Conservation (phyloP, 1,140 invertebrate genomes). For the Homarus americanus region DNA sequence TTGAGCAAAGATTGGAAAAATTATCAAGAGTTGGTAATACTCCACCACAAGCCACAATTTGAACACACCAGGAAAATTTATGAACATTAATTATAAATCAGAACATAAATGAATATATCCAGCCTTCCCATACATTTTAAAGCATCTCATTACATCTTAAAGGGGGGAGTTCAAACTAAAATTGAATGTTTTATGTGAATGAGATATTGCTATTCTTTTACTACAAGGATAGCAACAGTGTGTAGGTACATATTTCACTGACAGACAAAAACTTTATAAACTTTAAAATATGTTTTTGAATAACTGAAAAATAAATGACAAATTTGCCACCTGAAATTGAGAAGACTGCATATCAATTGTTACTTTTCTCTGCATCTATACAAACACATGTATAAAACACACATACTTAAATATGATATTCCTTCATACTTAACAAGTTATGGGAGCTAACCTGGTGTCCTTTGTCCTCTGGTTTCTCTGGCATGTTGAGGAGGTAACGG, state of each 20-base stretch:
- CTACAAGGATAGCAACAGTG: too few species aligned
- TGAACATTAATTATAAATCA: neutral
- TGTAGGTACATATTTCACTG: too few species aligned
- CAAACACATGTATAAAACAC: neutral
- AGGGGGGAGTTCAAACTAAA: too few species aligned
- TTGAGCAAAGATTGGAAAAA: neutral
- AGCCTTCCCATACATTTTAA: too few species aligned
- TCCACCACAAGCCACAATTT: neutral
- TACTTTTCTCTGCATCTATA: neutral
- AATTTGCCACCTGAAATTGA: too few species aligned
- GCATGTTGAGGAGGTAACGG: slow-evolving; percentile 82
- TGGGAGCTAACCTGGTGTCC: slow-evolving; percentile 79
- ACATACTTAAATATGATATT: neutral
- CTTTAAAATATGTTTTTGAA: too few species aligned
- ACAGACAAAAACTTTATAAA: too few species aligned
- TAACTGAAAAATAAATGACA: too few species aligned
- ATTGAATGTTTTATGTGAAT: too few species aligned
- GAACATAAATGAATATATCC: neutral
- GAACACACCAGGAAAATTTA: neutral
- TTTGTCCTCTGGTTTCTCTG: slow-evolving; percentile 79
- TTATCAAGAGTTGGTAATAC: too few species aligned
- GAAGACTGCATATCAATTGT: neutral
- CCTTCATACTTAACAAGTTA: neutral
- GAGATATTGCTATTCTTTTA: too few species aligned
- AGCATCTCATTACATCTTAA: too few species aligned